phyloP scores from a whole-genome alignment of 2,113 vertebrate genomes.

The Henicopernis longicauda region DNA sequence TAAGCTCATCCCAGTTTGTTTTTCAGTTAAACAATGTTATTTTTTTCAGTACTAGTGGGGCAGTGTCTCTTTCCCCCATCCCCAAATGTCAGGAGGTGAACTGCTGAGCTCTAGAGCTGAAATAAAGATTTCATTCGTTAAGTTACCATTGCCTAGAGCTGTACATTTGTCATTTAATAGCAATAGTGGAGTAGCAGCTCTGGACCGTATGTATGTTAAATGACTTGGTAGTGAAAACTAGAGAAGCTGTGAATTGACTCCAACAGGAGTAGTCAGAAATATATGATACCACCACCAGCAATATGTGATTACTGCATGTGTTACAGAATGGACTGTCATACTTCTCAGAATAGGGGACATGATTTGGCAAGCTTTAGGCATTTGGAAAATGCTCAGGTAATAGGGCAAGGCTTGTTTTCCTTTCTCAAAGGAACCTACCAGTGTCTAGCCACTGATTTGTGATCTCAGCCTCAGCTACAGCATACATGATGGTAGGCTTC shows the following conservation, averaged over 20 bases:
- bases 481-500: not conserved
- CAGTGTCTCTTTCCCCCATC: not conserved
- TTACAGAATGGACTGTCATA: not conserved
- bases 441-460: not conserved
- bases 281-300: not conserved
- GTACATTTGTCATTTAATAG: not conserved
- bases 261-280: not conserved
- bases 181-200: not conserved
- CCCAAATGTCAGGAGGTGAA: not conserved
- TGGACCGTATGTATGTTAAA: rapidly evolving
- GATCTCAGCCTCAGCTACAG: not conserved
- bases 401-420: not conserved
- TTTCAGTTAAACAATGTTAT: not conserved
- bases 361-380: not conserved
- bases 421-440: not conserved
- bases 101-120: not conserved
- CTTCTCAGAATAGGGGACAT: not conserved
- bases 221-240: not conserved
- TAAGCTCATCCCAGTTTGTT: not conserved
- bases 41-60: not conserved
- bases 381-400: not conserved
- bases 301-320: not conserved
- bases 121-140: not conserved
- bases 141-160: not conserved
- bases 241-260: not conserved